These are phyloP conservation scores for Oreochromis niloticus DNA, from an alignment of 2,113 vertebrate genomes.

Conservation along the genomic window DNA sequence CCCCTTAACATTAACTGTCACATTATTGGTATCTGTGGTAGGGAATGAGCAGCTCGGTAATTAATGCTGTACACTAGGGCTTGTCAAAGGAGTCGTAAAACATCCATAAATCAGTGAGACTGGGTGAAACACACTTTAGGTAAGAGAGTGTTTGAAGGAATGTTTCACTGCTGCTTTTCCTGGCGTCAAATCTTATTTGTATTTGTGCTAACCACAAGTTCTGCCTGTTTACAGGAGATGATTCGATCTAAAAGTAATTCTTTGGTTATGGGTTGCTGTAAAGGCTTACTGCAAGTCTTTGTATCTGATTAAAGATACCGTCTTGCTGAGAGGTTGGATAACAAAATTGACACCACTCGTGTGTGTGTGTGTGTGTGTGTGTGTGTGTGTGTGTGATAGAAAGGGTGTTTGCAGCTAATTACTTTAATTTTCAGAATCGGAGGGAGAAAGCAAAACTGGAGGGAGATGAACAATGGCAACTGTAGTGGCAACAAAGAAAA, in stretches of 20 bases:
- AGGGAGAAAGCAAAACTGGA: not conserved
- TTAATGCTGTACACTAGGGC: conserved; percentile 10
- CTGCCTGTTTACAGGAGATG: not conserved
- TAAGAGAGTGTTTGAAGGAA: not conserved
- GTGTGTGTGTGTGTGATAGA: not conserved
- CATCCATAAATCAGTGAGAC: conserved; percentile 12
- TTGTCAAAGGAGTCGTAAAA: conserved; percentile 1
- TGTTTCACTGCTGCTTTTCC: not conserved
- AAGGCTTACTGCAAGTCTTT: not conserved
- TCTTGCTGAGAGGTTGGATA: not conserved
- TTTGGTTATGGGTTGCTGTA: not conserved
- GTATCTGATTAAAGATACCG: not conserved
- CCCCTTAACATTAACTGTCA: not conserved
- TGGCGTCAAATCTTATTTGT: not conserved
- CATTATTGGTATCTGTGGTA: conserved; percentile 8
- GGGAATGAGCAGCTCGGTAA: conserved; percentile 2
- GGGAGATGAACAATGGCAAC: not conserved
- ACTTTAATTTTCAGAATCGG: not conserved
- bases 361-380: not conserved
- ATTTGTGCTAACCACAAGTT: not conserved
- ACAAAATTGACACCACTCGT: not conserved
- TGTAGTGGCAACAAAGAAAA: not conserved
- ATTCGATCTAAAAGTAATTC: not conserved
- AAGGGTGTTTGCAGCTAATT: not conserved
- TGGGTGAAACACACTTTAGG: not conserved